Evolutionary conservation across 2,797 vertebrate species (phyloP), one percentile per base, ranked within the genome.

Genomic region (Scolopax rusticola): DNA sequence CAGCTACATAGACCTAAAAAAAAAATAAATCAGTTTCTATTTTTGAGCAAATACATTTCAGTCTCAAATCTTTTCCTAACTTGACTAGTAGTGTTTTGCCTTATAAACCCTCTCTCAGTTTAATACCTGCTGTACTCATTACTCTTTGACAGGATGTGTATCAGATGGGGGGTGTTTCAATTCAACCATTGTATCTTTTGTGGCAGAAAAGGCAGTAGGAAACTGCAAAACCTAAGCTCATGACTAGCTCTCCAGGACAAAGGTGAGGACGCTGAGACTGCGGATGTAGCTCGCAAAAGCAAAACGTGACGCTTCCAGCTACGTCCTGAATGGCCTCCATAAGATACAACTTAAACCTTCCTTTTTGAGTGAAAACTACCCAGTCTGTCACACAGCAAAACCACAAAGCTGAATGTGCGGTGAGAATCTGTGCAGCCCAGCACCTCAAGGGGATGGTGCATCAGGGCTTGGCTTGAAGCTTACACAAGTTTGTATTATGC

Each of bases 251-350:
- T 38, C 38, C 41, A 53, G 57, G 53, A 57, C 63, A 51, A 85
- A 88, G 27, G 19, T 41, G 54, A 69, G 21, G n/a, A 81, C 8
- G 28, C 57, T 0, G 1, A 85, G 36, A 8, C 1, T 0, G 0
- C 1, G 24, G 36, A 36, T 9, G 27, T 12, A 33, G 40, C 9
- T 36, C 5, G 1, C 16, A 68, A 53, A 51, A 69, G 50, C 36
- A 32, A 67, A 78, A 50, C 1, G 3, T 12, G 56, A 16, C 11
- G 15, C 14, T 81, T 65, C 6, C n/a, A 50, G 51, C 27, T 83
- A 45, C 3, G 0, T 54, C 41, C 33, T 1, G 2, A 21, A 30
- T 23, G 40, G 40, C 51, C 41, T 60, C 27, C 54, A 38, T 38
- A 69, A 27, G 7, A 12, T 8, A 21, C 3, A 11, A 33, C 6